Percentiles rank a stretch among this genome's conserved stretches.
Evolutionary conservation across 2,113 vertebrate species (phyloP).

Genomic region (Periophthalmus modestus): DNA sequence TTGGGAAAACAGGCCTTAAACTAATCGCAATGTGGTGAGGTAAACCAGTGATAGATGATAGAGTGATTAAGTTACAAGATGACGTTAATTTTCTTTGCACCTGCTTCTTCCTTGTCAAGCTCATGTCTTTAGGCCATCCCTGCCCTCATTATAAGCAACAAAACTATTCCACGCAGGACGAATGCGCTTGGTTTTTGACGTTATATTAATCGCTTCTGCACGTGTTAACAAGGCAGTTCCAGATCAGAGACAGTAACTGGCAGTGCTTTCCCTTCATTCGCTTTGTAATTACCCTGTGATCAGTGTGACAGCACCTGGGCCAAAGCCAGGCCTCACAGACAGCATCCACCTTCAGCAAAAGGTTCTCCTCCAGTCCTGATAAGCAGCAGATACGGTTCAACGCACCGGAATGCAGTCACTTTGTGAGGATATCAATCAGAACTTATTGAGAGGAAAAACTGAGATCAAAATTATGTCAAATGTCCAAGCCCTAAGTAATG

Average conservation of each 20-base stretch:
- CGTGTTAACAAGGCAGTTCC: slow-evolving; percentile 32
- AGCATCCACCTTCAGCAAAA: slow-evolving; percentile 7
- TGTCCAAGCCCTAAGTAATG: slow-evolving; percentile 30
- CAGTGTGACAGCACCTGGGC: slow-evolving; percentile 31
- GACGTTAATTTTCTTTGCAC: slow-evolving; percentile 17
- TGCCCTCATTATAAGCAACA: neutral
- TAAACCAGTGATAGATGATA: slow-evolving; percentile 19
- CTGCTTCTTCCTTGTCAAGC: slow-evolving; percentile 25
- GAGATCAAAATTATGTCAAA: slow-evolving; percentile 31
- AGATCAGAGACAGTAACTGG: slow-evolving; percentile 56
- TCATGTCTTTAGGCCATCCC: slow-evolving; percentile 6
- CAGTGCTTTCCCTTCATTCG: slow-evolving; percentile 33
- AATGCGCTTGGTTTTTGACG: neutral
- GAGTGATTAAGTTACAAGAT: slow-evolving; percentile 7
- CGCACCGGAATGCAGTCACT: slow-evolving; percentile 19
- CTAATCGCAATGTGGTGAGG: slow-evolving; percentile 24
- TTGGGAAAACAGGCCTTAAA: slow-evolving; percentile 17
- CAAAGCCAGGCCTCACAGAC: slow-evolving; percentile 28
- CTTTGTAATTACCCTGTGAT: slow-evolving; percentile 61
- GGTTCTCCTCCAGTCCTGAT: neutral
- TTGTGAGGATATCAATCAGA: slow-evolving; percentile 28
- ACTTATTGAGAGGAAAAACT: slow-evolving; percentile 24
- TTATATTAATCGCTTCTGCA: slow-evolving; percentile 15
- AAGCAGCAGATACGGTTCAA: slow-evolving; percentile 18
- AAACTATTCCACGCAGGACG: neutral